These are phyloP conservation scores for Prunella himalayana DNA, from an alignment of 2,113 vertebrate species.

Conservation along the genomic window DNA sequence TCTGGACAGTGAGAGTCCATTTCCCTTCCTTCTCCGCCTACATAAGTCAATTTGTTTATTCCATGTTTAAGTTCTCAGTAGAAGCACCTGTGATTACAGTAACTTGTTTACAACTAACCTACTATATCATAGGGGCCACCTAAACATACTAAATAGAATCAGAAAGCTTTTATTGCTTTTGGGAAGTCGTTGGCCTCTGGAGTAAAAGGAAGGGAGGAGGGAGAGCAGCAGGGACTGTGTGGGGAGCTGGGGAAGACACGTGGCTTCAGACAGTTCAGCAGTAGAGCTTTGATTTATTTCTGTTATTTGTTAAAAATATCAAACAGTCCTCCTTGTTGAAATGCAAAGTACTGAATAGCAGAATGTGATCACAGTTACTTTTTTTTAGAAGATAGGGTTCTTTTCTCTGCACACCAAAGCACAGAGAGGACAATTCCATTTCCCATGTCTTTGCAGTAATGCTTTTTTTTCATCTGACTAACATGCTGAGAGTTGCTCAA, in stretches of 20 bases:
- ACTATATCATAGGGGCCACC: not conserved
- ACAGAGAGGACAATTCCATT: not conserved
- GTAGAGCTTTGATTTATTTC: not conserved
- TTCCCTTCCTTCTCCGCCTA: not conserved
- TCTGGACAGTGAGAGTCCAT: not conserved
- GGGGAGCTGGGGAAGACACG: not conserved
- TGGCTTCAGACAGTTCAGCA: not conserved
- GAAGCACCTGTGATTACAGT: not conserved
- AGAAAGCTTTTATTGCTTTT: not conserved
- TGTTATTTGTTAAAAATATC: slow-evolving; percentile 1
- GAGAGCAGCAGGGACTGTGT: not conserved
- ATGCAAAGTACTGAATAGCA: not conserved
- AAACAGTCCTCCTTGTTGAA: not conserved
- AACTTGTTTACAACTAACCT: not conserved
- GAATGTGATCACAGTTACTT: not conserved
- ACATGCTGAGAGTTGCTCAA: not conserved
- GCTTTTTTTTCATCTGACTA: not conserved
- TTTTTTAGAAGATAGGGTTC: not conserved
- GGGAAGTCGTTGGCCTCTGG: not conserved
- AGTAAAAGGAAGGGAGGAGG: not conserved
- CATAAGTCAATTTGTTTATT: not conserved
- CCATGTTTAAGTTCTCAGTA: not conserved
- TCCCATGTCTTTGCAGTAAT: not conserved
- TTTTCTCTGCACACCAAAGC: not conserved
- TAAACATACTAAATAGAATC: not conserved